A percentile compares a stretch with the other conserved stretches of the same genome.
Evolutionary conservation across 2,797 vertebrate genomes (phyloP).

Genomic region (Spea hammondii): DNA sequence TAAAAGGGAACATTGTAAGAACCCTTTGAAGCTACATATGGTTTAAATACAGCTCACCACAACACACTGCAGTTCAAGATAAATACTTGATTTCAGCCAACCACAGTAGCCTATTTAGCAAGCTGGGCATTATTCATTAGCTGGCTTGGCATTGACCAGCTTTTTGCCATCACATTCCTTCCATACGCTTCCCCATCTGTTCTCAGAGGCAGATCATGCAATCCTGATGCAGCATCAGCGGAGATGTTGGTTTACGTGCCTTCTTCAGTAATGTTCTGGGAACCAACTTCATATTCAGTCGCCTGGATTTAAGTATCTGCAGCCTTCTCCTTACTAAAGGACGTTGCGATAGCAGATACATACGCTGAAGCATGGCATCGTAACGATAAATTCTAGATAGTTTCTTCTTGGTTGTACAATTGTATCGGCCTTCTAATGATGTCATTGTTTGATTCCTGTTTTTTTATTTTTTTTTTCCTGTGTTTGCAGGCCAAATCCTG

Average conservation of each 20-base stretch:
- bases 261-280: no score
- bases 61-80: background rate
- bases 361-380: no score
- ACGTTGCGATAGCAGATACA: no score
- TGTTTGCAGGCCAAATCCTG: no score
- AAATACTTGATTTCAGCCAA: background rate
- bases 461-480: no score
- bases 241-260: no score
- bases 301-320: background rate
- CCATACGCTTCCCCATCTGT: background rate
- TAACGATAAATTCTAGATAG: no score
- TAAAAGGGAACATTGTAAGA: constrained; percentile 23
- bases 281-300: background rate
- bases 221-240: no score
- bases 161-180: background rate
- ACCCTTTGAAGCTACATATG: constrained; percentile 22
- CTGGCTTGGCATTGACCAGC: constrained; percentile 16
- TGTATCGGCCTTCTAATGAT: no score
- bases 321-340: background rate
- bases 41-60: constrained; percentile 31
- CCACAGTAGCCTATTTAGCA: background rate
- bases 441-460: no score
- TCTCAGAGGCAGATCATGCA: background rate
- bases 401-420: no score
- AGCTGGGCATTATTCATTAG: background rate